Conservation (phyloP, 2,888 invertebrate genomes). For the Tiliacea aurago region DNA sequence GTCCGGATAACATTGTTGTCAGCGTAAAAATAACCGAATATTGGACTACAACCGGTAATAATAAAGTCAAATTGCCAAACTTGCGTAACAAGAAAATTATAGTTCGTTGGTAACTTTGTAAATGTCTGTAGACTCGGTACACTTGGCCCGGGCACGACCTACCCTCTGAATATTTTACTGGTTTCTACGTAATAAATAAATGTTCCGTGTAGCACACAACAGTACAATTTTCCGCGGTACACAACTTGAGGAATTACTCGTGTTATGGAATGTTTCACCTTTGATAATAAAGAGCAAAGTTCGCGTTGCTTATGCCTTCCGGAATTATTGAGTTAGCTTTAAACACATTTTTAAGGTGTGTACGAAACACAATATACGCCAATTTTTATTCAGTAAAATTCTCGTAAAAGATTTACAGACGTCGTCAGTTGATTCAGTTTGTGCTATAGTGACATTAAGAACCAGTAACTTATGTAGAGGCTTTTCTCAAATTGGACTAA, state of each 20-base stretch:
- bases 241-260: constrained; percentile 32
- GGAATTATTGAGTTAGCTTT: background rate
- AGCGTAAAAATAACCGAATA: constrained; percentile 48
- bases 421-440: background rate
- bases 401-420: background rate
- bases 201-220: constrained; percentile 15
- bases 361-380: background rate
- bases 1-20: background rate
- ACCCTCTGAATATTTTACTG: constrained; percentile 58
- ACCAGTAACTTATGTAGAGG: background rate
- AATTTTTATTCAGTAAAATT: background rate
- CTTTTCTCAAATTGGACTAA: background rate
- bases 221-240: constrained; percentile 30
- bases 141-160: constrained; percentile 38
- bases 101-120: constrained; percentile 45
- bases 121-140: constrained; percentile 22
- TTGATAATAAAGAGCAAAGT: constrained; percentile 40
- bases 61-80: constrained; percentile 53
- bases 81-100: constrained; percentile 49
- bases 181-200: constrained; percentile 39
- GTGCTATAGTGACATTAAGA: background rate
- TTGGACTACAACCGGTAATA: constrained; percentile 15
- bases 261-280: constrained; percentile 27
- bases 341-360: background rate
- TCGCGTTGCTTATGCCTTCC: background rate